phyloP scores from a whole-genome alignment of 1,140 invertebrate species.

The Drosophila bocqueti region DNA sequence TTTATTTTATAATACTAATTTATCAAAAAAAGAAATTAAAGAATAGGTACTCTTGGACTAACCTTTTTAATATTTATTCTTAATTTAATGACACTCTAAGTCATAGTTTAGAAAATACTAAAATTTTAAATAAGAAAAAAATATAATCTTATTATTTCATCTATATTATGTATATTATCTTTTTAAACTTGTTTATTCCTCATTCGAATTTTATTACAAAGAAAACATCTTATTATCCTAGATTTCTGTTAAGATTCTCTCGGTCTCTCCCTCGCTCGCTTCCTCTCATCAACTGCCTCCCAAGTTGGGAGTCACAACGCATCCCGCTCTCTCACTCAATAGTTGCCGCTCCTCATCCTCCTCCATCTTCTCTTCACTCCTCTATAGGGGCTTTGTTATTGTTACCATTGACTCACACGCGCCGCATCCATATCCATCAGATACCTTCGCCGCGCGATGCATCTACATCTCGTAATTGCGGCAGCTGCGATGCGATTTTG shows the following conservation, averaged over 20 bases:
- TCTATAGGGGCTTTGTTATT: slow-evolving; percentile 50
- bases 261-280: neutral
- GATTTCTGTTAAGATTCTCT: no score
- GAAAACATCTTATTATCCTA: no score
- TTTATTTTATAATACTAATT: no score
- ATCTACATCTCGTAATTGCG: slow-evolving; percentile 66
- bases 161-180: no score
- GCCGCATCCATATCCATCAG: slow-evolving; percentile 70
- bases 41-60: no score
- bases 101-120: no score
- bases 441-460: slow-evolving; percentile 66
- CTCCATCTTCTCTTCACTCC: neutral
- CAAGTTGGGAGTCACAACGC: neutral
- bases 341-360: slow-evolving; percentile 3
- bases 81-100: no score
- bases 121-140: no score
- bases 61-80: no score
- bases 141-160: neutral
- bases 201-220: no score
- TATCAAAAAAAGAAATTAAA: no score
- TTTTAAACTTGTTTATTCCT: no score
- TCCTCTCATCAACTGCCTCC: neutral
- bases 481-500: slow-evolving; percentile 78
- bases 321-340: slow-evolving; percentile 46
- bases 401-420: slow-evolving; percentile 65